Percentiles rank a stretch among this genome's conserved stretches.
These are phyloP conservation scores for Trachemys scripta DNA, from an alignment of 2,113 vertebrate genomes.

Conservation along the genomic window DNA sequence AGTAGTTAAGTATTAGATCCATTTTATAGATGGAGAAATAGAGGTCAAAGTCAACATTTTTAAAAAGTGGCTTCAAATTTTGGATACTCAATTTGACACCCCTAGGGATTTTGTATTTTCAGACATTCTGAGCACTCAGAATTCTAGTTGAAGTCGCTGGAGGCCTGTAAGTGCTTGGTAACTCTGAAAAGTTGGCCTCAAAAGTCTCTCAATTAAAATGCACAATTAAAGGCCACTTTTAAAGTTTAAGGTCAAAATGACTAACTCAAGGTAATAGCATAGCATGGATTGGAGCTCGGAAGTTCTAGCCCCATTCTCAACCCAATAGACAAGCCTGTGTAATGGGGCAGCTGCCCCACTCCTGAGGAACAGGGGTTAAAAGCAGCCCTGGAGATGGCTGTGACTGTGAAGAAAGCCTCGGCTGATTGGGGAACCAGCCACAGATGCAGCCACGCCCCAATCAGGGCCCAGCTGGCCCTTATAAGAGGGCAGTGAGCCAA, in stretches of 20 bases:
- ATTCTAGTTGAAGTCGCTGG: neutral
- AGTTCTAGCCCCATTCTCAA: neutral
- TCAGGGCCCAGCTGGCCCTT: no score
- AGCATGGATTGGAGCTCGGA: conserved; percentile 8
- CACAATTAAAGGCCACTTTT: no score
- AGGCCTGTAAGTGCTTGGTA: neutral
- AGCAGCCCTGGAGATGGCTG: no score
- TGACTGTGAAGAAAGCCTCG: no score
- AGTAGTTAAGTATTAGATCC: neutral
- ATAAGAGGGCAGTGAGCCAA: no score
- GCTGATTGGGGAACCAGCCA: no score
- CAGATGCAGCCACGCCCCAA: no score
- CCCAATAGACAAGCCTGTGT: accelerated
- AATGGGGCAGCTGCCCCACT: no score
- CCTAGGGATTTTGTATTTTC: neutral
- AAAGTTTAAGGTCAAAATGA: neutral
- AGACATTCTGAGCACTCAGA: neutral
- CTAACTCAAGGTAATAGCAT: neutral
- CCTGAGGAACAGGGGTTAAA: no score
- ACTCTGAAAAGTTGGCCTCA: no score
- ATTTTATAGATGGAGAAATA: neutral
- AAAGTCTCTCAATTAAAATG: no score
- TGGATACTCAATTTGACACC: neutral
- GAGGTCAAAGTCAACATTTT: neutral
- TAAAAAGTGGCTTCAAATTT: neutral